Evolutionary conservation across 2,888 invertebrate genomes (phyloP).

Genomic region (Mongoloraphidia duomilia): DNA sequence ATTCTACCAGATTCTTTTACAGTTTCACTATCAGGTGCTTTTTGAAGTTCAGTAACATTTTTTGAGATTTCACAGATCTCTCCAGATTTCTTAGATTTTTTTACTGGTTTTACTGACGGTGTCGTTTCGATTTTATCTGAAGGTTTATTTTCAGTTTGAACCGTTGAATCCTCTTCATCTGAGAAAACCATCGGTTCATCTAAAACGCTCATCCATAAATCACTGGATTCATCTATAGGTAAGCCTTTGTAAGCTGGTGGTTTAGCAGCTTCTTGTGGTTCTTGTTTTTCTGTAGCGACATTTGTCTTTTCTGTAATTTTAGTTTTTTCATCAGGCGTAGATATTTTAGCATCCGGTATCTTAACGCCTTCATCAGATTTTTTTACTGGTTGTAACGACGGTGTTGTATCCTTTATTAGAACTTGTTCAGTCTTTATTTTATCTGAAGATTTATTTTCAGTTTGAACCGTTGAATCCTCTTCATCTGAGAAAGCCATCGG

Average conservation of each 20-base stretch:
- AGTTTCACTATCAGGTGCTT: too few species aligned
- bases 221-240: constrained; percentile 15
- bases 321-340: background rate
- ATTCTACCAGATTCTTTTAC: too few species aligned
- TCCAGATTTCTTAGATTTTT: background rate
- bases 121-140: too few species aligned
- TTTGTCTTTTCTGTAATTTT: too few species aligned
- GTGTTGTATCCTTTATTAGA: constrained; percentile 2
- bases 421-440: constrained; percentile 1
- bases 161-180: constrained; percentile 19
- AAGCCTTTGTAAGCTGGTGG: constrained; percentile 14
- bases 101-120: background rate
- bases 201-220: constrained; percentile 17
- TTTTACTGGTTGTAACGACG: constrained; percentile 2
- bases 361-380: background rate
- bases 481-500: constrained; percentile 20
- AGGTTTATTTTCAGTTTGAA: too few species aligned
- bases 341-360: background rate
- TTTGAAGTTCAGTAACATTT: too few species aligned
- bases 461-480: too few species aligned
- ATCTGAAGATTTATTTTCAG: too few species aligned
- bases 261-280: background rate
- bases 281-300: too few species aligned
- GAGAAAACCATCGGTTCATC: constrained; percentile 21
- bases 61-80: too few species aligned